A percentile compares a stretch with the other conserved stretches of the same genome.
Conservation (phyloP, 1,140 invertebrate genomes). For the Adelges cooleyi region DNA sequence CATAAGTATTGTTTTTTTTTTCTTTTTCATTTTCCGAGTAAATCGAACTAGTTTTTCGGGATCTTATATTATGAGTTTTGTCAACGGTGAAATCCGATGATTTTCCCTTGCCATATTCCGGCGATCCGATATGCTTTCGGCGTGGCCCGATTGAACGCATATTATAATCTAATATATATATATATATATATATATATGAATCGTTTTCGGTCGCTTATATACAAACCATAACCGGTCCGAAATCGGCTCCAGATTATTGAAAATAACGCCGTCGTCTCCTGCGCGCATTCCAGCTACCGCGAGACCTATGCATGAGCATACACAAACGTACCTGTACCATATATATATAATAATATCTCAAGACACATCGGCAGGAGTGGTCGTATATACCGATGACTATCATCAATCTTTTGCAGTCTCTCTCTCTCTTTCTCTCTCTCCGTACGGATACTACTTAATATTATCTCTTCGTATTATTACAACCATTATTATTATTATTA, state of each 20-base stretch:
- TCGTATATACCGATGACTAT: not conserved
- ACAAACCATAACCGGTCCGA: slow-evolving; percentile 5
- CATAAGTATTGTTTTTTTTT: too few relatives aligned
- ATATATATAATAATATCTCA: too few relatives aligned
- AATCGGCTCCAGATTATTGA: not conserved
- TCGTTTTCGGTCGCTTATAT: too few relatives aligned
- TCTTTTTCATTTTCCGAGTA: too few relatives aligned
- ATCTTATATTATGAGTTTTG: too few relatives aligned
- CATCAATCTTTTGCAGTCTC: slow-evolving; percentile 13
- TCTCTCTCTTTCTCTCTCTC: not conserved
- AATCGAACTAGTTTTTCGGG: too few relatives aligned
- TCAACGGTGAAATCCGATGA: too few relatives aligned
- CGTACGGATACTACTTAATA: not conserved
- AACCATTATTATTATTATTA: slow-evolving; percentile 3
- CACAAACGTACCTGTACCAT: not conserved
- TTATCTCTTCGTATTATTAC: not conserved
- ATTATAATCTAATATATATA: too few relatives aligned
- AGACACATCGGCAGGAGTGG: not conserved
- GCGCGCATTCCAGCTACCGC: not conserved
- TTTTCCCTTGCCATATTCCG: too few relatives aligned
- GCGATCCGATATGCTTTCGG: too few relatives aligned
- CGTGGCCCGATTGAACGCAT: too few relatives aligned
- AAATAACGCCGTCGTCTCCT: not conserved
- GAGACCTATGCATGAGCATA: not conserved
- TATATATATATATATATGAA: too few relatives aligned